Base-by-base conservation (phyloP, 2,797 vertebrate species). In the Tolypeutes matacus region DNA sequence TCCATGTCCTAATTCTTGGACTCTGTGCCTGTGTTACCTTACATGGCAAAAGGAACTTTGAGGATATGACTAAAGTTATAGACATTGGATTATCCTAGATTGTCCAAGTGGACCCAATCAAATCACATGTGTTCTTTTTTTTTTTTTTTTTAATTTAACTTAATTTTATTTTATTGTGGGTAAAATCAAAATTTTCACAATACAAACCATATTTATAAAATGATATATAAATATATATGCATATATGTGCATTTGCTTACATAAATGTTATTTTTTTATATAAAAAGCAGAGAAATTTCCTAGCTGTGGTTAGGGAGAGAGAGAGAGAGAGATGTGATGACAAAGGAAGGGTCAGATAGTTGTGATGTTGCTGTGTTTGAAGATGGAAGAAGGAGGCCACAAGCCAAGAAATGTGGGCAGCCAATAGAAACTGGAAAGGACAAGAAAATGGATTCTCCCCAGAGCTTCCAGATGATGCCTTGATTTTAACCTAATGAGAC, bases 221-320 rank as follows among this genome's bases (percentile, higher is more conserved):
- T n/a, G n/a, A n/a, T n/a, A n/a, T n/a, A n/a, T n/a, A n/a, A n/a
- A n/a, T n/a, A n/a, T n/a, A n/a, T n/a, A n/a, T n/a, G n/a, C n/a
- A n/a, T n/a, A n/a, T n/a, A n/a, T n/a, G n/a, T n/a, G n/a, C n/a
- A n/a, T n/a, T n/a, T n/a, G n/a, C n/a, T n/a, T n/a, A n/a, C n/a
- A n/a, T n/a, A n/a, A n/a, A n/a, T n/a, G n/a, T n/a, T n/a, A n/a
- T n/a, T n/a, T n/a, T n/a, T n/a, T n/a, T n/a, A n/a, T n/a, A n/a
- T n/a, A n/a, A 62, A 88, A 85, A 93, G 15, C 15, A 60, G 36
- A 64, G 67, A 78, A 89, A 7, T 62, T 86, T 94, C 49, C 13
- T 46, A 27, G 12, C 5, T 77, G 10, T 64, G 34, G n/a, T 82
- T 65, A 84, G 53, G n/a, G n/a, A 73, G 15, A 73, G 39, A 46